phyloP scores from a whole-genome alignment of 2,113 vertebrate genomes.

The Cichladusa arquata region DNA sequence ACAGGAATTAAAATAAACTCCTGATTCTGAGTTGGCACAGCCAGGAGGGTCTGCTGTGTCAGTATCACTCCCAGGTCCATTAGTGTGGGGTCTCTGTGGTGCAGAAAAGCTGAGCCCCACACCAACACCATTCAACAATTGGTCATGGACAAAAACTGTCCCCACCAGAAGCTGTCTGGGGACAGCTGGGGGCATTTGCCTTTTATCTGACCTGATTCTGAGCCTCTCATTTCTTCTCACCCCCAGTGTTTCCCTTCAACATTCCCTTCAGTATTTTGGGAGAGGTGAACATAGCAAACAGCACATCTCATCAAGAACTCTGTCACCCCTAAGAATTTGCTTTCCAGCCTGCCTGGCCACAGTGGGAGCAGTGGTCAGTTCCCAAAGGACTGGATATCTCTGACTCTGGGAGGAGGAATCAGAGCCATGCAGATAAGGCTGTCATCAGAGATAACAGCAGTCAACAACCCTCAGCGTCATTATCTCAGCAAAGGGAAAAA shows the following conservation, averaged over 20 bases:
- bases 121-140: neutral
- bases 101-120: fast-evolving
- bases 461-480: slow-evolving; percentile 73
- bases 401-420: slow-evolving; percentile 60
- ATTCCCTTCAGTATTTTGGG: neutral
- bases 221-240: neutral
- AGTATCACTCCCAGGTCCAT: neutral
- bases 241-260: neutral
- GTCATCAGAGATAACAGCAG: slow-evolving; percentile 76
- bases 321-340: neutral
- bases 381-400: slow-evolving; percentile 66
- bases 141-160: neutral
- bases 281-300: neutral
- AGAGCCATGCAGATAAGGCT: slow-evolving; percentile 76
- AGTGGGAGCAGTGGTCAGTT: slow-evolving; percentile 63
- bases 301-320: neutral
- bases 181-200: neutral
- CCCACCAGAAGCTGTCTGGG: neutral
- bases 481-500: slow-evolving; percentile 69
- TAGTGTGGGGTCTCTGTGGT: neutral
- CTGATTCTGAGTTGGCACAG: neutral
- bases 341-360: neutral
- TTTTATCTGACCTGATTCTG: neutral
- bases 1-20: slow-evolving; percentile 23
- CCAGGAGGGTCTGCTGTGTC: neutral